These are phyloP conservation scores for Eristalinus aeneus DNA, from an alignment of 2,888 invertebrate genomes.

Conservation along the genomic window DNA sequence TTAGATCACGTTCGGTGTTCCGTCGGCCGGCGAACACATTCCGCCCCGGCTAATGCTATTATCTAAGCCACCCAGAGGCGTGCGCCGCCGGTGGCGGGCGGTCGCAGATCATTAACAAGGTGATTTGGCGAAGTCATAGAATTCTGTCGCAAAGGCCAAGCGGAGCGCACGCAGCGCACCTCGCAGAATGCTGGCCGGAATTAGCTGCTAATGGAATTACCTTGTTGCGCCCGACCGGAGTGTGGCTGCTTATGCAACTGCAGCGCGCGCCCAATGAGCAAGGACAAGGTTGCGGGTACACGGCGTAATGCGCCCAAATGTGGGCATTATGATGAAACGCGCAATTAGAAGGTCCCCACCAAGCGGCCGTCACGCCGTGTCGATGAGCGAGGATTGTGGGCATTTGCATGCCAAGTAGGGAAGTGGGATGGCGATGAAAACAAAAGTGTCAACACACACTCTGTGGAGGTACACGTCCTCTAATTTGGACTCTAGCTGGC, in stretches of 20 bases:
- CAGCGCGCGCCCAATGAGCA: slow-evolving; percentile 30
- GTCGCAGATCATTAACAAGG: slow-evolving; percentile 61
- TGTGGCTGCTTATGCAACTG: slow-evolving; percentile 49
- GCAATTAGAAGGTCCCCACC: slow-evolving; percentile 54
- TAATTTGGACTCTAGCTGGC: slow-evolving; percentile 6
- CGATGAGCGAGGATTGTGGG: slow-evolving; percentile 28
- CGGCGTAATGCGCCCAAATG: slow-evolving; percentile 61
- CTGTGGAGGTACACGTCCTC: slow-evolving; percentile 12
- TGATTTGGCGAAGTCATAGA: slow-evolving; percentile 40
- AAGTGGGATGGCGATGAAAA: slow-evolving; percentile 26
- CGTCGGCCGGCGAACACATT: slow-evolving; percentile 24
- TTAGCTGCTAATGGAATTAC: slow-evolving; percentile 66
- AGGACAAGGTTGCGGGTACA: slow-evolving; percentile 56
- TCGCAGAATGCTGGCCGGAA: slow-evolving; percentile 51
- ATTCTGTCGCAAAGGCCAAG: slow-evolving; percentile 51
- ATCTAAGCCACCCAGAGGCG: slow-evolving; percentile 37
- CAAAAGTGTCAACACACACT: slow-evolving; percentile 17
- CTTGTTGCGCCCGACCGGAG: slow-evolving; percentile 21
- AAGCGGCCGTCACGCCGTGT: background rate
- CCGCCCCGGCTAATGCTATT: slow-evolving; percentile 5
- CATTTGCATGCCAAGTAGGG: slow-evolving; percentile 44
- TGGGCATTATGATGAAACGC: slow-evolving; percentile 66
- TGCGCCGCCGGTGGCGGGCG: background rate
- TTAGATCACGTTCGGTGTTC: slow-evolving; percentile 68
- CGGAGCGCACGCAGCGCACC: slow-evolving; percentile 34